Evolutionary conservation across 2,797 vertebrate species (phyloP).

Genomic region (Myripristis jacobus): DNA sequence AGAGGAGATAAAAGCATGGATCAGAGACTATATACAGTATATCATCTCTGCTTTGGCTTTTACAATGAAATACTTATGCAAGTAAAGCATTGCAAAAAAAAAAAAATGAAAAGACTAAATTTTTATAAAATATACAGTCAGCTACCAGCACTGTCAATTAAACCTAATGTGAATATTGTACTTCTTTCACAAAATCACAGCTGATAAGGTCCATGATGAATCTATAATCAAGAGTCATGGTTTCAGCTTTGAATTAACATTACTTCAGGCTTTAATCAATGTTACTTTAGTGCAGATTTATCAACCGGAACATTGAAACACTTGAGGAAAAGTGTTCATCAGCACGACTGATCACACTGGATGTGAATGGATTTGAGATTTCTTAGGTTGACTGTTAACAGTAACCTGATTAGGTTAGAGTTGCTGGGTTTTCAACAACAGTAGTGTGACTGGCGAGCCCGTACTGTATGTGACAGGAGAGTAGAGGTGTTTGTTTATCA

Average conservation of each 20-base stretch:
- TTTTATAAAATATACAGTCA: background rate
- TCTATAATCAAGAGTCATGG: background rate
- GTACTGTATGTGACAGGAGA: constrained; percentile 22
- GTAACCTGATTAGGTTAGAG: constrained; percentile 42
- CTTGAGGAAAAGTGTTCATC: background rate
- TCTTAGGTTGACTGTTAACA: constrained; percentile 29
- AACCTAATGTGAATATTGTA: too few species aligned
- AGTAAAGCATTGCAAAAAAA: too few species aligned
- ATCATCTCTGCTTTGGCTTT: too few species aligned
- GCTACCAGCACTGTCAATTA: too few species aligned
- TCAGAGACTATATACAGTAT: too few species aligned
- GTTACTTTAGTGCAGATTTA: constrained; percentile 15
- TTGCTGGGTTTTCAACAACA: constrained; percentile 46
- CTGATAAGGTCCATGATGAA: background rate
- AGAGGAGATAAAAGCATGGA: too few species aligned
- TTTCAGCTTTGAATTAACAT: constrained; percentile 1
- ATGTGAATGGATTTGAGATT: constrained; percentile 2
- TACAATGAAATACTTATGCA: too few species aligned
- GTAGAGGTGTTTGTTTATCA: constrained; percentile 80
- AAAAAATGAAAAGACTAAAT: background rate
- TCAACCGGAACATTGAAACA: constrained; percentile 5
- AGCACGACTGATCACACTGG: constrained; percentile 3
- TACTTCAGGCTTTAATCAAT: too few species aligned
- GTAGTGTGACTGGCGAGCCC: constrained; percentile 46
- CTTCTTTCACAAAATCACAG: too few species aligned